Conservation (phyloP, 1,140 invertebrate genomes). For the Aphis gossypii region DNA sequence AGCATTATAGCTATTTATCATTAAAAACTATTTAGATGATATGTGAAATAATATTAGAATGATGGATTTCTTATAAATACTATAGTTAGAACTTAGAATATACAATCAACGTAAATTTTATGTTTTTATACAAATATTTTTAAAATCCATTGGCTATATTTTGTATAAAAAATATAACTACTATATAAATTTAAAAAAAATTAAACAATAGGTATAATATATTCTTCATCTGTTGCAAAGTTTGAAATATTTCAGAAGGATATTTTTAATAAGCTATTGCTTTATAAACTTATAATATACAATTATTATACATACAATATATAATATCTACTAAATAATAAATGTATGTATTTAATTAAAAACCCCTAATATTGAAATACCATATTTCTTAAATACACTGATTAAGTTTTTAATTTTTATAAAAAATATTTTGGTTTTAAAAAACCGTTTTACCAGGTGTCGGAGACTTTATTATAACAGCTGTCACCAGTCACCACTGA, state of each 20-base stretch:
- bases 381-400: not conserved
- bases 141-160: not conserved
- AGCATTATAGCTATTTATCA: not conserved
- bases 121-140: not conserved
- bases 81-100: too few relatives aligned
- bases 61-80: not conserved
- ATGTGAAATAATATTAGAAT: too few relatives aligned
- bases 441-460: conserved; percentile 22
- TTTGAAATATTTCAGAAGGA: not conserved
- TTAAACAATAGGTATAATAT: not conserved
- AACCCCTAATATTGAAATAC: not conserved
- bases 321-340: not conserved
- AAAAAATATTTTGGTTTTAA: not conserved
- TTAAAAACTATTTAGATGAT: too few relatives aligned
- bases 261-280: not conserved
- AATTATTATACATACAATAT: not conserved
- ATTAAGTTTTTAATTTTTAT: not conserved
- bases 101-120: not conserved
- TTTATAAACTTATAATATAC: not conserved
- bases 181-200: not conserved
- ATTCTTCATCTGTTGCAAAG: not conserved
- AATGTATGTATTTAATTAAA: not conserved
- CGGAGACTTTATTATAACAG: not conserved
- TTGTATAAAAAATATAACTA: not conserved
- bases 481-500: not conserved